Evolutionary conservation across 2,113 vertebrate genomes (phyloP), one percentile per base, ranked within the genome.

Genomic region (Nansenia antarctica): DNA sequence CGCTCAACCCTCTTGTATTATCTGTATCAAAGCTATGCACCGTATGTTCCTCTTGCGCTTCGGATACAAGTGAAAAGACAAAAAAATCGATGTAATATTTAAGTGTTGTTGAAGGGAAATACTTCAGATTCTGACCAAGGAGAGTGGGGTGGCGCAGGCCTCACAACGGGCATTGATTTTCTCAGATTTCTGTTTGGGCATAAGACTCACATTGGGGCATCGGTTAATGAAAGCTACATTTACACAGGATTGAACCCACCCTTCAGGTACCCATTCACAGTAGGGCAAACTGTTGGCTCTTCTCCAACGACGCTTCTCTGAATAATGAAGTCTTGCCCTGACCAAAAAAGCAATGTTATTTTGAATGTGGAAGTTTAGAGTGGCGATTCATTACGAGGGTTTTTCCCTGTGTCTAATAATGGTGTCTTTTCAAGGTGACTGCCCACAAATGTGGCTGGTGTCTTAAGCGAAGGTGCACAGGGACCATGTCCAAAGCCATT

Each of bases 341-440:
- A 68, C 35, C 34, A 55, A 67, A 55, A 67, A 57, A 74, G 8
- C 39, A 59, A 64, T 62, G 61, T 70, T 67, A 63, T 82, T 77
- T 53, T 70, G 6, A 69, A 73, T 69, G 61, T 72, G 69, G 60
- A 67, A 26, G 12, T 70, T 61, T 45, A 64, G n/a, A 55, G 34
- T 8, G 1, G 1, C 12, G 45, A n/a, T 3, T 18, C 59, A 24
- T 39, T 70, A 47, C 65, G 15, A 57, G 39, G 27, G 8, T 61
- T 69, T 65, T 9, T n/a, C 29, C 59, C 7, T 15, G 18, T 30
- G 14, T 30, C 15, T 4, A 18, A 47, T 29, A 31, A 75, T 31
- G 3, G 29, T 45, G 73, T 62, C 18, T 61, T 59, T 55, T 57
- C 12, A 72, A 60, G 37, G 49, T 42, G 49, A 78, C 18, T 3